These are phyloP conservation scores for Latrodectus elegans DNA, from an alignment of 2,888 invertebrate species.

Conservation along the genomic window DNA sequence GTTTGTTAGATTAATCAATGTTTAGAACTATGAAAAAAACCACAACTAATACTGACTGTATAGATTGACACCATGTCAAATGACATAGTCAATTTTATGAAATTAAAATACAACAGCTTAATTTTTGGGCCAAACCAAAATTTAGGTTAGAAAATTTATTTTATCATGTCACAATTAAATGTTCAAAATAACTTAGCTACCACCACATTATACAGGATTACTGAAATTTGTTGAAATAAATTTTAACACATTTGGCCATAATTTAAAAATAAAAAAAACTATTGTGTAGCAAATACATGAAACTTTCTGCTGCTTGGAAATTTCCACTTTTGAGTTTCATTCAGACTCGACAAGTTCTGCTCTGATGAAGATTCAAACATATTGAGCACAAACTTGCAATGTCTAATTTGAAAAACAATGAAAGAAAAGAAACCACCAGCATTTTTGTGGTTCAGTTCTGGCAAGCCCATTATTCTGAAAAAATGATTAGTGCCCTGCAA, in stretches of 20 bases:
- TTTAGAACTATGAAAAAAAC: slow-evolving; percentile 39
- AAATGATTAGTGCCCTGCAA: slow-evolving; percentile 56
- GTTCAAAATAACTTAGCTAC: slow-evolving; percentile 68
- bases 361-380: slow-evolving; percentile 38
- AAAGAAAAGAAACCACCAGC: slow-evolving; percentile 60
- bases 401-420: slow-evolving; percentile 39
- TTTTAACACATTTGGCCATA: slow-evolving; percentile 65
- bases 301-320: slow-evolving; percentile 63
- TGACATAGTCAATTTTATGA: slow-evolving; percentile 36
- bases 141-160: slow-evolving; percentile 54
- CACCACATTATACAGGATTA: slow-evolving; percentile 66
- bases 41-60: slow-evolving; percentile 61
- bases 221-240: slow-evolving; percentile 52
- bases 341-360: slow-evolving; percentile 65
- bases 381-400: slow-evolving; percentile 61
- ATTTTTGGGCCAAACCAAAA: slow-evolving; percentile 58
- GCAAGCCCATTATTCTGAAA: slow-evolving; percentile 61
- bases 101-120: slow-evolving; percentile 60
- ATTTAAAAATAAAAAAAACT: slow-evolving; percentile 61
- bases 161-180: slow-evolving; percentile 58
- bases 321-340: slow-evolving; percentile 29
- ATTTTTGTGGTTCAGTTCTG: slow-evolving; percentile 66
- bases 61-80: slow-evolving; percentile 58
- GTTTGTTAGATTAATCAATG: slow-evolving; percentile 47
- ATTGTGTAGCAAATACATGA: slow-evolving; percentile 65